Base-by-base conservation (phyloP, 2,888 invertebrate genomes). In the Eudemis profundana region DNA sequence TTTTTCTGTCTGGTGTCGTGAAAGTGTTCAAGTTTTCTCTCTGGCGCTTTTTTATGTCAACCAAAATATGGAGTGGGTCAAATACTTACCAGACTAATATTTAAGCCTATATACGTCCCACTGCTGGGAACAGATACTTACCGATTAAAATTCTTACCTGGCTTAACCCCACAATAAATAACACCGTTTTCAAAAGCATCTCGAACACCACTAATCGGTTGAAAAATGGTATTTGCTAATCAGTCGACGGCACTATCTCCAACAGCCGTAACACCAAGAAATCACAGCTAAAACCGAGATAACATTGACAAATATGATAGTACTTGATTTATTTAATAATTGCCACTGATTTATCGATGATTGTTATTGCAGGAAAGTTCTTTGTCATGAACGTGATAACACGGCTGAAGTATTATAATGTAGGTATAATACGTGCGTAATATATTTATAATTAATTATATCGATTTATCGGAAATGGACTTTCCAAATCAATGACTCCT, bases 111-210 rank as follows among this genome's bases (percentile, higher is more conserved):
- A n/a, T n/a, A n/a, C n/a, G n/a, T n/a, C n/a, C n/a, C n/a, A n/a
- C n/a, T n/a, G n/a, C n/a, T n/a, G n/a, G n/a, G n/a, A n/a, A n/a
- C n/a, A n/a, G n/a, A n/a, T n/a, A 33, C 33, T 8, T 33, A 8
- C 33, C 33, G 33, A 4, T 29, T 4, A 14, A 60, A 50, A 19
- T 38, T 49, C 76, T 79, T 78, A 86, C 86, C 83, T 81, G 84
- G 65, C 76, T 70, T 40, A 77, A 68, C 65, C 77, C 78, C 68
- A 82, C 75, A 38, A 82, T 51, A 27, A 84, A 27, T 7, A 79
- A 70, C 63, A 74, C 79, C 74, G 82, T 67, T 68, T 72, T 77
- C 76, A 74, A 68, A 68, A 77, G 78, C 86, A 85, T 85, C 60
- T 72, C 79, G 29, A 68, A 69, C 33, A 62, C 70, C 72, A 79